Evolutionary conservation across 1,140 invertebrate species (phyloP).

Genomic region (Dendrolimus punctatus): DNA sequence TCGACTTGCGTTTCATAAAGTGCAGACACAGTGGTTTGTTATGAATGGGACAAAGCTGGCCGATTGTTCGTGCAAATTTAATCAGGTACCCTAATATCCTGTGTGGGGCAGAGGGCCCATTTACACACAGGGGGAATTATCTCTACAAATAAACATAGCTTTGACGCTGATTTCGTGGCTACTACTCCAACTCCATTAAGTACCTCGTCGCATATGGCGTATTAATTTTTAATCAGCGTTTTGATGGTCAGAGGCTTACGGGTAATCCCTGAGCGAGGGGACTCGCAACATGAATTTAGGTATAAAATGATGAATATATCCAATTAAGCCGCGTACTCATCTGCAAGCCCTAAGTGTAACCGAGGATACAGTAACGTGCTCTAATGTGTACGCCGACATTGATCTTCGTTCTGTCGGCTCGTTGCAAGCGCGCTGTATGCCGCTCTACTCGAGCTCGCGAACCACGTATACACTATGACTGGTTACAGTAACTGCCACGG

Average conservation of each 20-base stretch:
- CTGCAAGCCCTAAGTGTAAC: too few species aligned
- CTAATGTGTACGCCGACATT: too few species aligned
- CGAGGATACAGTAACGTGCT: too few species aligned
- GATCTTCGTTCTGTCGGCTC: too few species aligned
- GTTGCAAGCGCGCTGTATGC: too few species aligned
- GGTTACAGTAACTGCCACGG: too few species aligned
- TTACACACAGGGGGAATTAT: slow-evolving; percentile 1
- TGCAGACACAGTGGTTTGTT: slow-evolving; percentile 27
- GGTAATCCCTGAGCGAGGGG: too few species aligned
- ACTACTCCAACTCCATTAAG: slow-evolving; percentile 5
- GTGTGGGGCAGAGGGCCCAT: slow-evolving; percentile 3
- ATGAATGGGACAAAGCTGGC: slow-evolving; percentile 34
- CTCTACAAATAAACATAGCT: slow-evolving; percentile 20
- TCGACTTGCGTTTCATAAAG: slow-evolving; percentile 45
- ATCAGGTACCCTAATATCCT: slow-evolving; percentile 28
- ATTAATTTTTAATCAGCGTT: slow-evolving; percentile 18
- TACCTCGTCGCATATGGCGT: slow-evolving; percentile 23
- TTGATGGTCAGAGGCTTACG: slow-evolving; percentile 10
- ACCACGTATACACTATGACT: too few species aligned
- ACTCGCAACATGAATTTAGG: too few species aligned
- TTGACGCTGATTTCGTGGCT: slow-evolving; percentile 3
- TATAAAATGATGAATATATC: too few species aligned
- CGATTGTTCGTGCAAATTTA: slow-evolving; percentile 58
- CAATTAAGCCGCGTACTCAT: too few species aligned
- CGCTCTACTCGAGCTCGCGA: too few species aligned